These are phyloP conservation scores for Gallinago stenura DNA, from an alignment of 2,797 vertebrate genomes.

Conservation along the genomic window DNA sequence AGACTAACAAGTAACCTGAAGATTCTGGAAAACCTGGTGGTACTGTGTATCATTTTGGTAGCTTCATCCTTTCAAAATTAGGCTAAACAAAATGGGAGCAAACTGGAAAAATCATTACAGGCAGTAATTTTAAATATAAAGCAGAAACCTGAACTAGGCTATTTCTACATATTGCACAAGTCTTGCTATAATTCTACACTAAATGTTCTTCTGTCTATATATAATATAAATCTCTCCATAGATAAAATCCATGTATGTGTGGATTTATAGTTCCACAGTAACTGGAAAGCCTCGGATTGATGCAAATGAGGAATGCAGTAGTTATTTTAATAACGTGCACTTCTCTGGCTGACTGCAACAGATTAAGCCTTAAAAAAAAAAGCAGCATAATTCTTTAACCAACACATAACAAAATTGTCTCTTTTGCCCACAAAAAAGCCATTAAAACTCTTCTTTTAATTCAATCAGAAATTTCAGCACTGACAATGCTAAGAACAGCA, in stretches of 20 bases:
- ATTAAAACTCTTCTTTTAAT: constrained; percentile 65
- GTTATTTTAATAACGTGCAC: constrained; percentile 67
- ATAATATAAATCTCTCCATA: neutral
- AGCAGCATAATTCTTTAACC: constrained; percentile 51
- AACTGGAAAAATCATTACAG: neutral
- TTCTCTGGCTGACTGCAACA: constrained; percentile 62
- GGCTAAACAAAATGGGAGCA: constrained; percentile 7
- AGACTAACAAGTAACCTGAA: neutral
- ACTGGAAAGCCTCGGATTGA: constrained; percentile 52
- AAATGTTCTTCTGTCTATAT: neutral
- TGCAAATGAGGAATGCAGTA: constrained; percentile 52
- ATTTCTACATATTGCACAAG: neutral
- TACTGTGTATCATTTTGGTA: neutral
- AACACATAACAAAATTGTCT: constrained; percentile 36
- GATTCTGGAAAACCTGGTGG: neutral
- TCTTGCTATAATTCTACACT: neutral
- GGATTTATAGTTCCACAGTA: constrained; percentile 46
- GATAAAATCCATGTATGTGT: neutral
- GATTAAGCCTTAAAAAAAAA: constrained; percentile 64
- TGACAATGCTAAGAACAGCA: constrained; percentile 75
- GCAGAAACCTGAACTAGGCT: constrained; percentile 9
- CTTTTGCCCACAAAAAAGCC: constrained; percentile 63
- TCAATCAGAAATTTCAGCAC: constrained; percentile 57
- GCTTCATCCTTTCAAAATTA: neutral
- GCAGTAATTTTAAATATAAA: neutral